Evolutionary conservation across 1,140 invertebrate genomes (phyloP).

Genomic region (Cotesia typhae): DNA sequence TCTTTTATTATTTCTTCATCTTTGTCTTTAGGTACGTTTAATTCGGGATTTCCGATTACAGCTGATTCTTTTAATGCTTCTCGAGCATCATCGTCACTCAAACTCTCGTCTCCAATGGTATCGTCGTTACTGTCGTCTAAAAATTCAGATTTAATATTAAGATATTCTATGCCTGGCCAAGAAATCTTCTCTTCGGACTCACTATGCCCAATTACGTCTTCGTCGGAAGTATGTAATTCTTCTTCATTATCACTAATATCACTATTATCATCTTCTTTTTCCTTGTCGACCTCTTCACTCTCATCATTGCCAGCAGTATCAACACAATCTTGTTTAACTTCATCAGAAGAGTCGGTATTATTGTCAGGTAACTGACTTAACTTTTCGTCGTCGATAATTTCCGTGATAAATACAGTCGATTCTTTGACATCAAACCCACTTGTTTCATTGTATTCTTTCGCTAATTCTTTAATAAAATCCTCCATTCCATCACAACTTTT

Average conservation of each 20-base stretch:
- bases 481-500: slow-evolving; percentile 16
- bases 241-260: neutral
- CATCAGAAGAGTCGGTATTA: too few relatives aligned
- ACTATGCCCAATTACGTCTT: neutral
- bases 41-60: neutral
- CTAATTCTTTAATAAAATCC: slow-evolving; percentile 22
- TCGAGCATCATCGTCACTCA: neutral
- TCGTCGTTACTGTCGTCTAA: neutral
- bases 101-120: too few relatives aligned
- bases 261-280: neutral
- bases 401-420: slow-evolving; percentile 28
- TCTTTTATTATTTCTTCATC: neutral
- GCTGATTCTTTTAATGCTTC: neutral
- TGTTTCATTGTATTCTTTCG: slow-evolving; percentile 14
- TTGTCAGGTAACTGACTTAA: too few relatives aligned
- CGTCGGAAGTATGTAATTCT: neutral
- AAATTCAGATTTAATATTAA: neutral
- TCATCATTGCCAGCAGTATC: neutral
- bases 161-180: neutral
- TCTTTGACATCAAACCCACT: slow-evolving; percentile 15
- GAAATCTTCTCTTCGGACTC: neutral
- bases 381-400: slow-evolving; percentile 21
- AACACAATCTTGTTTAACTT: too few relatives aligned
- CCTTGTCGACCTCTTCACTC: neutral
- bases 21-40: neutral